Evolutionary conservation across 2,888 invertebrate species (phyloP).

Genomic region (Choreutis nemorana): DNA sequence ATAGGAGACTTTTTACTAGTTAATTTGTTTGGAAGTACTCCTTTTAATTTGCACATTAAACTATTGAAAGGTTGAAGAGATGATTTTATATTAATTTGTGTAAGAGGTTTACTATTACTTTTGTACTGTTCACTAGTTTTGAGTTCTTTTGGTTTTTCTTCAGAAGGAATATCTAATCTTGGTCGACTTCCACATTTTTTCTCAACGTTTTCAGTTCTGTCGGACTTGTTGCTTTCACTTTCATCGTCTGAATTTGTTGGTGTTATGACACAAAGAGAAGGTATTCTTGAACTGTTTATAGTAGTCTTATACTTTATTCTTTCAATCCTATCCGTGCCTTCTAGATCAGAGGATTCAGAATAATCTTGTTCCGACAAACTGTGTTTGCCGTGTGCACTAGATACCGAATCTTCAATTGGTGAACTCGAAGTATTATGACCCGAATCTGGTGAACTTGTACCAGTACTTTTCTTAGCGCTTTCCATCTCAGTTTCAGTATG

Average conservation of each 20-base stretch:
- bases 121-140: constrained; percentile 26
- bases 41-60: constrained; percentile 76
- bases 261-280: constrained; percentile 92
- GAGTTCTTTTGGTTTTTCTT: constrained; percentile 33
- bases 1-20: constrained; percentile 58
- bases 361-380: constrained; percentile 82
- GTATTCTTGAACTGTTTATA: constrained; percentile 86
- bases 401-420: constrained; percentile 77
- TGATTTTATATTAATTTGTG: constrained; percentile 33
- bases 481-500: constrained; percentile 56
- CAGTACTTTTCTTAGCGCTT: constrained; percentile 63
- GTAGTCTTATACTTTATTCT: constrained; percentile 86
- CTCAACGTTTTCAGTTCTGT: constrained; percentile 22
- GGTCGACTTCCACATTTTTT: constrained; percentile 34
- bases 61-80: constrained; percentile 72
- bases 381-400: constrained; percentile 74
- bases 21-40: constrained; percentile 64
- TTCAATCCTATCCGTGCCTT: constrained; percentile 88
- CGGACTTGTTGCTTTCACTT: constrained; percentile 57
- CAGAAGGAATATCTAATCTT: constrained; percentile 43
- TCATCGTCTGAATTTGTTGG: constrained; percentile 90
- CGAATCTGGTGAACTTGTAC: constrained; percentile 81
- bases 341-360: constrained; percentile 86
- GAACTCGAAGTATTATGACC: constrained; percentile 84
- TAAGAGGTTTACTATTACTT: constrained; percentile 27